Percentiles rank a stretch among this genome's conserved stretches.
Evolutionary conservation across 2,797 vertebrate species (phyloP).

Genomic region (Spinibarbus caldwelli): DNA sequence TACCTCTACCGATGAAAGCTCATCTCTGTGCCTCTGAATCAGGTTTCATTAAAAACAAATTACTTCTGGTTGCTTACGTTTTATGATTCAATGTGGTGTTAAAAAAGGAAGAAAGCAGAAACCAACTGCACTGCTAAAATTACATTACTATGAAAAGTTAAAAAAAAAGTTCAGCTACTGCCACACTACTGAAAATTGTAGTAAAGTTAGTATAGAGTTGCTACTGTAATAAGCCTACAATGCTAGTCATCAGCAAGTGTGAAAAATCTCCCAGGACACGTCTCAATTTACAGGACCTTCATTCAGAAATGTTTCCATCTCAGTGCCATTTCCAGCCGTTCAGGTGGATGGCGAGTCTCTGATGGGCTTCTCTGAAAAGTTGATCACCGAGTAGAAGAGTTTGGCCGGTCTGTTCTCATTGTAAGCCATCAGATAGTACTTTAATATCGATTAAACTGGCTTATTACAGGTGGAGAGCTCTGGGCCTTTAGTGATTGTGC

Average conservation of each 20-base stretch:
- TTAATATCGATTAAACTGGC: slow-evolving; percentile 58
- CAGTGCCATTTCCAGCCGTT: slow-evolving; percentile 19
- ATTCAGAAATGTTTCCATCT: slow-evolving; percentile 16
- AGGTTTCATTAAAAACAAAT: neutral
- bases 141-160: neutral
- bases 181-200: neutral
- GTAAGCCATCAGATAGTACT: slow-evolving; percentile 53
- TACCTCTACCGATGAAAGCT: too few relatives aligned
- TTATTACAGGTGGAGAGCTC: slow-evolving; percentile 57
- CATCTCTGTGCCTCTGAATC: neutral
- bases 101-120: neutral
- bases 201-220: neutral
- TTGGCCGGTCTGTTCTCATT: slow-evolving; percentile 35
- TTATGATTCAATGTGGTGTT: neutral
- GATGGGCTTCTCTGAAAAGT: slow-evolving; percentile 45
- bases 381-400: slow-evolving; percentile 41
- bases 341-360: slow-evolving; percentile 36
- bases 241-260: neutral
- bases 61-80: neutral
- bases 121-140: neutral
- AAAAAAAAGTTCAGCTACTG: neutral
- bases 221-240: neutral
- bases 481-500: slow-evolving; percentile 53
- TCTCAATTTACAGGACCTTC: slow-evolving; percentile 36
- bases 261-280: neutral